Evolutionary conservation across 2,888 invertebrate species (phyloP), one percentile per base, ranked within the genome.

Genomic region (Drosophila maculinotata): DNA sequence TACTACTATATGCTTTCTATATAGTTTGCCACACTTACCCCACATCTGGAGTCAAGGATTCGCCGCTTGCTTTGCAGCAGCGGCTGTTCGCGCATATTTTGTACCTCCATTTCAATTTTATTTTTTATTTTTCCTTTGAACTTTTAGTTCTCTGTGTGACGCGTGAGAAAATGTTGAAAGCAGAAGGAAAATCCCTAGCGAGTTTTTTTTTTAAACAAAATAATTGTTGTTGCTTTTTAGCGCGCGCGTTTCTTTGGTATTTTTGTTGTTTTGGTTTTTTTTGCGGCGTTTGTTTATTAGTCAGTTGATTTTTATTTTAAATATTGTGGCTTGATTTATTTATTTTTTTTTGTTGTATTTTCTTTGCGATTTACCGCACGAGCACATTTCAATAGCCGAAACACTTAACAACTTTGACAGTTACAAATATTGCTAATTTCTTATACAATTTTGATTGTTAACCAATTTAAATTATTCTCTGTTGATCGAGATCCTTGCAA

Each of bases 11-110:
- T 17, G 8, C 20, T 10, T 33, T 15, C 25, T 28, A 53, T 38
- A 39, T n/a, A 15, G 23, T 33, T 12, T n/a, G 69, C 42, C 64
- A 69, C 59, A 90, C 91, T 91, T 86, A 91, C 91, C 89, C 90
- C 90, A 74, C 89, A 91, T 76, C 90, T 76, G 52, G 90, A 74
- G 41, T 91, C 90, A 59, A 89, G 88, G 70, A 90, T 89, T 38
- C 79, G 76, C 65, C 78, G 75, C 31, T 80, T 79, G 72, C 76
- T 89, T 60, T 90, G 86, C 58, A 89, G 59, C 73, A 79, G 62
- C 45, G 79, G 74, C 68, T 83, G 85, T 56, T 90, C 84, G 26
- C 78, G 76, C 71, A 88, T 81, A 47, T 90, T 89, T 73, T 90
- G 82, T 36, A 90, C 69, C 69, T 90, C 90, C 90, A 90, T 90